These are phyloP conservation scores for Sapajus apella DNA, from an alignment of 2,113 vertebrate species.

Conservation along the genomic window DNA sequence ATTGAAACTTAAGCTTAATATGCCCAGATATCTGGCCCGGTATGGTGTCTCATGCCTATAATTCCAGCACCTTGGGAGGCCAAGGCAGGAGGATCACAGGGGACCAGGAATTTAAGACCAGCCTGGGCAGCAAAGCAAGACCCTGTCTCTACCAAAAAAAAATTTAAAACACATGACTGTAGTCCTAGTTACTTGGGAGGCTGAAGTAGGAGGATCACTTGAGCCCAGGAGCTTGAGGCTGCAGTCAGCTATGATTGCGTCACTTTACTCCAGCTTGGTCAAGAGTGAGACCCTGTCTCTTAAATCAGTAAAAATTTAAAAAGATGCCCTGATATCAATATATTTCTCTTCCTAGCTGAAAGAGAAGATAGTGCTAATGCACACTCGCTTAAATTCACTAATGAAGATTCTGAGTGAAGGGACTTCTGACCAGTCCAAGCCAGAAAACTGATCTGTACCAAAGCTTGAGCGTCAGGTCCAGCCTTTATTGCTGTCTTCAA, in stretches of 20 bases:
- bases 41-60: background rate
- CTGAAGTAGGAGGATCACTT: background rate
- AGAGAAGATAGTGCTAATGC: slow-evolving; percentile 71
- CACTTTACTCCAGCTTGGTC: background rate
- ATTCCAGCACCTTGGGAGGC: background rate
- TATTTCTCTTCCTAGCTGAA: slow-evolving; percentile 80
- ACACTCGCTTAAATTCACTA: slow-evolving; percentile 49
- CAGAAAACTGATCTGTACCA: slow-evolving; percentile 49
- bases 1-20: background rate
- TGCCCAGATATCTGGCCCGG: background rate
- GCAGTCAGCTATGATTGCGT: background rate
- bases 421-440: background rate
- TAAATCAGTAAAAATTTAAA: background rate
- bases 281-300: background rate
- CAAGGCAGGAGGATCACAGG: background rate
- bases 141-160: background rate
- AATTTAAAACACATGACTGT: background rate
- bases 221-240: background rate
- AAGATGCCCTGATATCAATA: background rate
- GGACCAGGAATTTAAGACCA: background rate
- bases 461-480: background rate
- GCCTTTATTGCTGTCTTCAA: background rate
- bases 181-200: background rate
- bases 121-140: background rate
- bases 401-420: slow-evolving; percentile 64